Conservation (phyloP, 1,140 invertebrate species). For the Euwallacea fornicatus region DNA sequence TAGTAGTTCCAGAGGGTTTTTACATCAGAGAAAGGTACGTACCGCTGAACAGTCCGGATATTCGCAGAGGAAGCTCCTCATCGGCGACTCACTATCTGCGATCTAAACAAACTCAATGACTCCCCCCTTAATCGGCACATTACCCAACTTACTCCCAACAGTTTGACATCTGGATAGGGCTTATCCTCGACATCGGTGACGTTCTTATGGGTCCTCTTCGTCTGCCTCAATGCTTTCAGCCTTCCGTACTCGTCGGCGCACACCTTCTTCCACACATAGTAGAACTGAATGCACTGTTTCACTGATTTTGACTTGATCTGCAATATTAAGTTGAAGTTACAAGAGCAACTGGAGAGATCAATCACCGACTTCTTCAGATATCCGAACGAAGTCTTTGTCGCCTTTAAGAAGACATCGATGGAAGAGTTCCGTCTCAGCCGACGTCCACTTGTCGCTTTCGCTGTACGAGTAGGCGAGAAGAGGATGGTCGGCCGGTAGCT, state of each 20-base stretch:
- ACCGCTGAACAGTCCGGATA: slow-evolving; percentile 69
- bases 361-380: slow-evolving; percentile 77
- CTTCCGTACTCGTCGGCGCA: slow-evolving; percentile 83
- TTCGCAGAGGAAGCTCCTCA: slow-evolving; percentile 60
- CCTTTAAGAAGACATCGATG: slow-evolving; percentile 83
- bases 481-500: slow-evolving; percentile 74
- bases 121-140: neutral
- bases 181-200: slow-evolving; percentile 49
- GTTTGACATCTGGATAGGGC: slow-evolving; percentile 49
- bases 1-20: no score
- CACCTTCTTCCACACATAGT: slow-evolving; percentile 98
- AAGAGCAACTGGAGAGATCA: slow-evolving; percentile 43
- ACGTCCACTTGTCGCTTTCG: slow-evolving; percentile 80
- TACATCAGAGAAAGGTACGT: slow-evolving; percentile 49
- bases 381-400: slow-evolving; percentile 92
- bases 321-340: slow-evolving; percentile 56
- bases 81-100: slow-evolving; percentile 51
- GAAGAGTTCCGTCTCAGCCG: slow-evolving; percentile 85
- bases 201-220: slow-evolving; percentile 39
- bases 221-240: slow-evolving; percentile 55
- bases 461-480: slow-evolving; percentile 71
- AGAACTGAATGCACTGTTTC: slow-evolving; percentile 96
- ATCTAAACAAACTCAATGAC: slow-evolving; percentile 42
- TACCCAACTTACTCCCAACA: slow-evolving; percentile 48
- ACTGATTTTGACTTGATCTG: slow-evolving; percentile 84